These are phyloP conservation scores for Mimumesa dahlbomi DNA, from an alignment of 2,888 invertebrate species.

Conservation along the genomic window DNA sequence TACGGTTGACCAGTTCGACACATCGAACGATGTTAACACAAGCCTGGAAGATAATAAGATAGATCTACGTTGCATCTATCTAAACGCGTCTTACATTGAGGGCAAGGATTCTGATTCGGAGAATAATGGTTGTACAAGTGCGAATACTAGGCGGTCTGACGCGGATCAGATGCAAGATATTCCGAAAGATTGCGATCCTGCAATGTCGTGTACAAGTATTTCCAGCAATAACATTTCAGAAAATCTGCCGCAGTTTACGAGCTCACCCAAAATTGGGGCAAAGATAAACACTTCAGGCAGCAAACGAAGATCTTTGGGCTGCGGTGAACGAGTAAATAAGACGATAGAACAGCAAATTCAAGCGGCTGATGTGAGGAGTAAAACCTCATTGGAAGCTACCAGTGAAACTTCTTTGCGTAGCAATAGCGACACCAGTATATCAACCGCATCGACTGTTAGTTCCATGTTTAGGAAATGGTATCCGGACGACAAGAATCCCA, in stretches of 20 bases:
- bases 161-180: not conserved
- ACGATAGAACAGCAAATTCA: conserved; percentile 3
- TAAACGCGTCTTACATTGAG: conserved; percentile 14
- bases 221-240: conserved; percentile 24
- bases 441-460: conserved; percentile 14
- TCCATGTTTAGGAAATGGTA: conserved; percentile 26
- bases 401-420: conserved; percentile 40
- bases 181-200: not conserved
- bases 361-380: too few relatives aligned
- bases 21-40: not conserved
- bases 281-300: conserved; percentile 7
- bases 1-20: conserved; percentile 26
- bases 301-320: conserved; percentile 15
- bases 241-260: conserved; percentile 61
- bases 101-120: conserved; percentile 8
- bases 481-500: conserved; percentile 23
- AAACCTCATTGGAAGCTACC: conserved; percentile 28
- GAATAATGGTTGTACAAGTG: not conserved
- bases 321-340: not conserved
- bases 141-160: too few relatives aligned
- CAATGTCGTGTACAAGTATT: conserved; percentile 6
- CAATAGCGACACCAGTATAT: conserved; percentile 20
- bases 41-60: not conserved
- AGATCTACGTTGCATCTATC: not conserved
- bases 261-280: conserved; percentile 59